A percentile compares a stretch with the other conserved stretches of the same genome.
Evolutionary conservation across 1,140 invertebrate species (phyloP).

Genomic region (Neotoxoptera formosana): DNA sequence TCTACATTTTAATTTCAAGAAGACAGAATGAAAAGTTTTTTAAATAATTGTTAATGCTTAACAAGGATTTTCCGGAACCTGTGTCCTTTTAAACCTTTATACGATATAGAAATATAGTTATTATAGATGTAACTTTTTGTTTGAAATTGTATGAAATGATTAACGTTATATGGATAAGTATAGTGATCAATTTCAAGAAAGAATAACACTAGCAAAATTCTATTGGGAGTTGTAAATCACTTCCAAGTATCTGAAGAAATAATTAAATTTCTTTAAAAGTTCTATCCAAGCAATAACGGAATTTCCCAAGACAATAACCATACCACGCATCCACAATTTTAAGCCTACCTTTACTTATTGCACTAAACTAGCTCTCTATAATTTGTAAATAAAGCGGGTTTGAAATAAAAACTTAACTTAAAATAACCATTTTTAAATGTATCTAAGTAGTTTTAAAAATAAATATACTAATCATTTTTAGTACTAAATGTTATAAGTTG

Average conservation of each 20-base stretch:
- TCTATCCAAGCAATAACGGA: not conserved
- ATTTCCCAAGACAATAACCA: not conserved
- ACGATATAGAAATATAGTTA: not conserved
- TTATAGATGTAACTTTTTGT: not conserved
- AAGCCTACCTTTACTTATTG: not conserved
- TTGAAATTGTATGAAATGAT: not conserved
- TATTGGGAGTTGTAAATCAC: slow-evolving; percentile 36
- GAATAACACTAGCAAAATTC: not conserved
- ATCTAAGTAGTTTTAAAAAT: not conserved
- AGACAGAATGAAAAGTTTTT: not conserved
- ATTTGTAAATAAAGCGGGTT: not conserved
- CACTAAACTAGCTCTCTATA: not conserved
- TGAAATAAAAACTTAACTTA: not conserved
- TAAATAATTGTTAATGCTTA: not conserved
- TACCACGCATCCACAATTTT: not conserved
- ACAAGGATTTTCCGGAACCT: not conserved
- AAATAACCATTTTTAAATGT: not conserved
- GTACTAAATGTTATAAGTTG: not conserved
- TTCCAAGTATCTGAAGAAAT: slow-evolving; percentile 15
- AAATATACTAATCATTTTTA: not conserved
- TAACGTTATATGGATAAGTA: not conserved
- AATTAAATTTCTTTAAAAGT: slow-evolving; percentile 44
- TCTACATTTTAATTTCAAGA: not conserved
- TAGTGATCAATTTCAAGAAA: not conserved
- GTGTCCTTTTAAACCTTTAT: not conserved